Evolutionary conservation across 2,888 invertebrate species (phyloP).

Genomic region (Caenorhabditis macrosperma): DNA sequence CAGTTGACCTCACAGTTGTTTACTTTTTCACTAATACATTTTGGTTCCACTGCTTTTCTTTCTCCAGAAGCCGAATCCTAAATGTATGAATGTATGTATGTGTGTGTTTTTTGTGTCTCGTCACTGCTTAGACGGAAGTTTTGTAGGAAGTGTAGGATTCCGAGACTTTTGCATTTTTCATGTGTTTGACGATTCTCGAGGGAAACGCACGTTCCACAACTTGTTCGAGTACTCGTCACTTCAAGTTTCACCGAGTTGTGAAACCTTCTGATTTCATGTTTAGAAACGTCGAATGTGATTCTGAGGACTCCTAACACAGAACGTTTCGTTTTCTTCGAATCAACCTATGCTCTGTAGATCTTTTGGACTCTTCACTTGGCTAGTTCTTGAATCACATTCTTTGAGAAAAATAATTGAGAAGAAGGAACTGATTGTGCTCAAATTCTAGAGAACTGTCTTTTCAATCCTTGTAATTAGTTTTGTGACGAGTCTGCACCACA

Average conservation of each 20-base stretch:
- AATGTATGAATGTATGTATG: not conserved
- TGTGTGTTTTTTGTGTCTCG: not conserved
- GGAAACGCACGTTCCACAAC: conserved; percentile 38
- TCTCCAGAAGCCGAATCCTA: not conserved
- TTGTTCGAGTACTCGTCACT: conserved; percentile 14
- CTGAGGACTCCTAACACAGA: too few species aligned
- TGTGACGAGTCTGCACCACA: conserved; percentile 27
- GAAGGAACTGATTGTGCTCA: conserved; percentile 8
- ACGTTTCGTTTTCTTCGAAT: too few species aligned
- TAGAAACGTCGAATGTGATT: too few species aligned
- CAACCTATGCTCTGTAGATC: too few species aligned
- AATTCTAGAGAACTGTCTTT: conserved; percentile 18
- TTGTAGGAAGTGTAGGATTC: conserved; percentile 5
- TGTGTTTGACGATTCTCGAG: conserved; percentile 32
- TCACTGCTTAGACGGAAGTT: conserved; percentile 17
- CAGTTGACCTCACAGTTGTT: conserved; percentile 45
- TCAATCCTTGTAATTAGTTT: conserved; percentile 13
- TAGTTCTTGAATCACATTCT: too few species aligned
- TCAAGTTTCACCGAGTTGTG: conserved; percentile 11
- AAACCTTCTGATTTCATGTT: too few species aligned
- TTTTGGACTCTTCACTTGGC: too few species aligned
- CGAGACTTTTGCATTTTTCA: conserved; percentile 51
- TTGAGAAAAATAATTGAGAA: too few species aligned
- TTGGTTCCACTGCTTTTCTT: conserved; percentile 21
- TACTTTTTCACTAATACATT: conserved; percentile 37